Percentiles rank a stretch among this genome's conserved stretches.
These are phyloP conservation scores for Musca vetustissima DNA, from an alignment of 1,140 invertebrate species.

Conservation along the genomic window DNA sequence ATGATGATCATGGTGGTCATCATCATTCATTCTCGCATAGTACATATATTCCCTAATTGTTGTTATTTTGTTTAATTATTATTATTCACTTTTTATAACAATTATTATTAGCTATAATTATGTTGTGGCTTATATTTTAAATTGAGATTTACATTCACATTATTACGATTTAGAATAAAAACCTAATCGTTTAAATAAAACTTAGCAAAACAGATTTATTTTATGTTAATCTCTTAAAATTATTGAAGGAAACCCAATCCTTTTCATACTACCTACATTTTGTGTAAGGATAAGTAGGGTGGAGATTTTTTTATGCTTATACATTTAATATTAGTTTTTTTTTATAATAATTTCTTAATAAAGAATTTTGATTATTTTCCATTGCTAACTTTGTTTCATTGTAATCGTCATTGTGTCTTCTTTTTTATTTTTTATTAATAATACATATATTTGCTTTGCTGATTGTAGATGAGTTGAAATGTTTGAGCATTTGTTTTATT, in stretches of 20 bases:
- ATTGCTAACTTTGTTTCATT: slow-evolving; percentile 21
- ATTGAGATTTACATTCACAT: neutral
- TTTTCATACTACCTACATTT: no score
- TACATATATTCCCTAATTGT: slow-evolving; percentile 18
- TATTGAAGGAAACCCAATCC: no score
- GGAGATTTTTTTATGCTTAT: no score
- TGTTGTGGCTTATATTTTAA: neutral
- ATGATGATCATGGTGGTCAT: no score
- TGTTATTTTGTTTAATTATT: neutral
- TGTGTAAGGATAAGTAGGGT: no score
- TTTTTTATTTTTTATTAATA: slow-evolving; percentile 7
- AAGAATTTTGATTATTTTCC: slow-evolving; percentile 20
- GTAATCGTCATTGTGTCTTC: neutral
- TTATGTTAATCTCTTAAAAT: neutral
- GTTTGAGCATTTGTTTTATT: neutral
- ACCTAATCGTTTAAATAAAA: neutral
- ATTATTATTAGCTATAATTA: slow-evolving; percentile 14
- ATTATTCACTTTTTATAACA: slow-evolving; percentile 4
- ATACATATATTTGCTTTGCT: neutral
- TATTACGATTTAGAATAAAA: neutral
- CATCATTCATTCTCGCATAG: no score
- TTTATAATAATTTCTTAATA: neutral
- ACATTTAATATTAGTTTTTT: no score
- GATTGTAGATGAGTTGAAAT: neutral
- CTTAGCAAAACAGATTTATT: neutral